Percentiles rank a stretch among this genome's conserved stretches.
Conservation (phyloP, 2,113 vertebrate genomes). For the Mirounga angustirostris region DNA sequence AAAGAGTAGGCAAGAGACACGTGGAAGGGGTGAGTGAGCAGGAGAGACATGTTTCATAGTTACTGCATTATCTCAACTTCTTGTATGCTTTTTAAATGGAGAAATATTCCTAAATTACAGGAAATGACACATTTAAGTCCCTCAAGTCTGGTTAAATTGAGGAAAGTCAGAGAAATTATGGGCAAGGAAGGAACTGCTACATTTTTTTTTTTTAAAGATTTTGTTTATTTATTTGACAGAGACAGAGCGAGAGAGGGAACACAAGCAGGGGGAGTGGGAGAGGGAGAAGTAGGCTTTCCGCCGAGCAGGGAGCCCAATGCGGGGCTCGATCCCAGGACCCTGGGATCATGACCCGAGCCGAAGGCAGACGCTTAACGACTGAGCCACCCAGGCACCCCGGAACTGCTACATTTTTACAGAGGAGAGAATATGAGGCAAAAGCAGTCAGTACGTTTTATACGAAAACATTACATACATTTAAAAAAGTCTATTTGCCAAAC, state of each 20-base stretch:
- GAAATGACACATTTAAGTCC: background rate
- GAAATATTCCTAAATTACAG: conserved; percentile 27
- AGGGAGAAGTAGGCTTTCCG: no score
- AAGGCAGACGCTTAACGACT: no score
- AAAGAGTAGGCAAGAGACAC: background rate
- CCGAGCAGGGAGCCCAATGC: no score
- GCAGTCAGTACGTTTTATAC: background rate
- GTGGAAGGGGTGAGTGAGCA: background rate
- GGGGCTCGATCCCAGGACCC: no score
- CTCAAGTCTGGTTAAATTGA: background rate
- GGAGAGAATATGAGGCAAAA: background rate
- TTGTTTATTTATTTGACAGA: no score
- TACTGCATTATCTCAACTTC: background rate
- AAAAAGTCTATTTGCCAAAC: background rate
- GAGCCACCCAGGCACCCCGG: no score
- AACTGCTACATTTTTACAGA: background rate
- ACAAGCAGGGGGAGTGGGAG: no score
- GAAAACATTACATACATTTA: background rate
- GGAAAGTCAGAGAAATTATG: background rate
- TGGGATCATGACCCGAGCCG: no score
- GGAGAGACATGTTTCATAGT: background rate
- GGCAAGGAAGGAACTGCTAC: background rate
- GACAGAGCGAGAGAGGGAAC: no score
- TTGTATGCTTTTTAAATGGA: background rate
- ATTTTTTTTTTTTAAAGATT: background rate